Evolutionary conservation across 2,113 vertebrate species (phyloP).

Genomic region (Malurus cyaneus): DNA sequence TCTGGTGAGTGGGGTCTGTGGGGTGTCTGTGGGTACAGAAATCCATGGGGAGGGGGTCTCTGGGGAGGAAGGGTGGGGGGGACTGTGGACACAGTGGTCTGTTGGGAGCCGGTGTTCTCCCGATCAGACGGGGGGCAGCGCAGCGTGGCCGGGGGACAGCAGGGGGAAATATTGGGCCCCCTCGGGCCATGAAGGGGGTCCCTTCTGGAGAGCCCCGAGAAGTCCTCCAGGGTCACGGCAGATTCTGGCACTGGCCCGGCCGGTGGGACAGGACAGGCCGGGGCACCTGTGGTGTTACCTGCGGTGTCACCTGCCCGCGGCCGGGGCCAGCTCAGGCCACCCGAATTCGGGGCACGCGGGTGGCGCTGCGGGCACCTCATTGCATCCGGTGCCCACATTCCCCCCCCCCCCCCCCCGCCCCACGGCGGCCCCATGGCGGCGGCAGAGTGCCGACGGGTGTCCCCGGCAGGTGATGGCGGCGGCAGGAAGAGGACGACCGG

Average conservation of each 20-base stretch:
- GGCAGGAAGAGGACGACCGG: conserved; percentile 45
- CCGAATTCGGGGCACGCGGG: not conserved
- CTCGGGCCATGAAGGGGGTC: not conserved
- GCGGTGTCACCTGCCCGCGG: not conserved
- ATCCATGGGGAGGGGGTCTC: too few relatives aligned
- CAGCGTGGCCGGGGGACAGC: not conserved
- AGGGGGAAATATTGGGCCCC: not conserved
- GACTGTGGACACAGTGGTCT: not conserved
- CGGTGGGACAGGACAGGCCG: not conserved
- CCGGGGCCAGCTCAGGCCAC: conserved; percentile 14
- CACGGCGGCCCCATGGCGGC: not conserved
- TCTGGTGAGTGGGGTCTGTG: not conserved
- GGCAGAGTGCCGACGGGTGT: not conserved
- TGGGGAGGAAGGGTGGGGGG: too few relatives aligned
- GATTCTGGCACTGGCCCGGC: not conserved
- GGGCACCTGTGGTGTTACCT: not conserved
- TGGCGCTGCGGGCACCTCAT: not conserved
- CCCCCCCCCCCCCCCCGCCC: not conserved
- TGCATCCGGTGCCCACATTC: not conserved
- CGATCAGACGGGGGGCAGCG: not conserved
- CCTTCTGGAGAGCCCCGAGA: not conserved
- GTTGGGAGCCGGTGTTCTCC: too few relatives aligned
- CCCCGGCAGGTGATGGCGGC: not conserved
- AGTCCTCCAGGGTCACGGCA: not conserved
- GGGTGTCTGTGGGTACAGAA: not conserved